A percentile compares a stretch with the other conserved stretches of the same genome.
phyloP scores from a whole-genome alignment of 2,113 vertebrate genomes.

The Hemicordylus capensis region DNA sequence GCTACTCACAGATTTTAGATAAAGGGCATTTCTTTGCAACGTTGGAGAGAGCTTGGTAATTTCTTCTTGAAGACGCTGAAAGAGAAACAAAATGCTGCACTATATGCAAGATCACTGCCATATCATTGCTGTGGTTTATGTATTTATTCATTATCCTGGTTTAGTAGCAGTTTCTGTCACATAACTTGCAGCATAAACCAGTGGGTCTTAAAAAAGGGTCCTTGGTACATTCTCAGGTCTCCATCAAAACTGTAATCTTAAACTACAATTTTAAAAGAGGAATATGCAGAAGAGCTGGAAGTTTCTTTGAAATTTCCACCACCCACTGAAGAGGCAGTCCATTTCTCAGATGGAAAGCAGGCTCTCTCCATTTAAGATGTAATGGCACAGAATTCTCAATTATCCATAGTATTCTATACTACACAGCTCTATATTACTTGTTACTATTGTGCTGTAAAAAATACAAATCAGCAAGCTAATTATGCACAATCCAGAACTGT shows the following conservation, averaged over 20 bases:
- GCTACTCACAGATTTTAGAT: slow-evolving; percentile 94
- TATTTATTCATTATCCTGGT: background rate
- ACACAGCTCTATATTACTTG: background rate
- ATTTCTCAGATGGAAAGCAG: background rate
- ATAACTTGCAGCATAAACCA: background rate
- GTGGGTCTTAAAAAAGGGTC: background rate
- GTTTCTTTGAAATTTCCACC: background rate
- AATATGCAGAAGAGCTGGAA: background rate
- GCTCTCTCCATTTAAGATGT: background rate
- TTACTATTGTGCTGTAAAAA: background rate
- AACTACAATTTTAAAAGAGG: background rate
- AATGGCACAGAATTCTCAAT: background rate
- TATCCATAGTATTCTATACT: background rate
- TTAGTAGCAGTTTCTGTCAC: background rate
- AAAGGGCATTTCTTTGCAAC: slow-evolving; percentile 94
- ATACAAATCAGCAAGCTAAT: background rate
- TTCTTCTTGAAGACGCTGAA: slow-evolving; percentile 96
- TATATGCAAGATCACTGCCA: slow-evolving; percentile 15
- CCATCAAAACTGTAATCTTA: background rate
- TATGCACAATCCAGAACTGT: too few relatives aligned
- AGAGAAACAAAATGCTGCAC: background rate
- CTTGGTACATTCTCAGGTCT: background rate
- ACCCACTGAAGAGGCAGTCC: background rate
- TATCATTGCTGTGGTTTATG: background rate
- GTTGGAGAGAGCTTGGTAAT: slow-evolving; percentile 96